Base-by-base conservation (phyloP, 2,113 vertebrate genomes). In the Muscicapa adusta region DNA sequence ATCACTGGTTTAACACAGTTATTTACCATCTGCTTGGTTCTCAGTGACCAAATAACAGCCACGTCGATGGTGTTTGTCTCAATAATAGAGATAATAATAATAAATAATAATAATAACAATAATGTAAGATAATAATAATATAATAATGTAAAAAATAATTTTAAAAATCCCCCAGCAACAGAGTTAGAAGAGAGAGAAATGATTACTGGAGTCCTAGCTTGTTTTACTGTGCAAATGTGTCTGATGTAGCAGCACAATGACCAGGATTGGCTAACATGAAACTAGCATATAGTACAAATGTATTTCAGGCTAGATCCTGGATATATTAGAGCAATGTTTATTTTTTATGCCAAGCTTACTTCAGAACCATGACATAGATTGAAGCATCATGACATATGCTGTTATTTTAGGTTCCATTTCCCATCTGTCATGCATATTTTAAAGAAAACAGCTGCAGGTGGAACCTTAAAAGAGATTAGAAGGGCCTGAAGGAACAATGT, bases 401-500 rank as follows among this genome's bases (percentile, higher is more conserved):
- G 22, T 23, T 71, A 89, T 89, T 63, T 80, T 18, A 65, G 5
- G 5, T 68, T 56, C 33, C 3, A 8, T 9, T 82, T 86, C 20
- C n/a, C 47, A 13, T 61, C 18, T 93, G 31, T 11, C 31, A 18
- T 31, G 12, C 18, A 57, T 4, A 18, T 72, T 85, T 71, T 40
- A 42, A 84, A 60, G 5, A 12, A 83, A 71, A 62, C 6, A 58
- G 18, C 23, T 51, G 4, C 10, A 71, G 9, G 14, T 38, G 61
- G 12, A 51, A 58, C 5, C 14, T 68, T 63, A 45, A 18, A 70
- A 77, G 23, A n/a, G 5, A 63, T 60, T 60, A 67, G 17, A 63
- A 91, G 24, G 14, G 4, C 6, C 4, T 43, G 29, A 34, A 14
- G 67, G 40, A 82, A 75, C 0, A 0, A 10, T 61, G 40, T 28